These are phyloP conservation scores for Leptopilina myrica DNA, from an alignment of 2,888 invertebrate species.

Conservation along the genomic window DNA sequence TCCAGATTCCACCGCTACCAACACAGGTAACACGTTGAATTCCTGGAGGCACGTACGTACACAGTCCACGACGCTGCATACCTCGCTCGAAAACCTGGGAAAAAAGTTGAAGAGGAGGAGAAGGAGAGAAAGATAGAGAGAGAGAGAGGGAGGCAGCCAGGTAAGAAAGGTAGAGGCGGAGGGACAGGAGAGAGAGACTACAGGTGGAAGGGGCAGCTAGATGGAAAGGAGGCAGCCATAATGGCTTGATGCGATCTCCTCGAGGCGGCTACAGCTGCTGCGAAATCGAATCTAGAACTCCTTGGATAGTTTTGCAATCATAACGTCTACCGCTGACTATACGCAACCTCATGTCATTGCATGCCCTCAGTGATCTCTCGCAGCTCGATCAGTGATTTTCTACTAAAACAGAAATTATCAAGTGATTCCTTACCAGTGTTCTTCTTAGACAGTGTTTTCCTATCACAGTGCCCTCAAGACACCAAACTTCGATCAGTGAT, in stretches of 20 bases:
- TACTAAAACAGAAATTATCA: too few species aligned
- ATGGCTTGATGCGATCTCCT: slow-evolving; percentile 69
- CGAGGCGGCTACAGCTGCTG: slow-evolving; percentile 71
- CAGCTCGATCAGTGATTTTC: neutral
- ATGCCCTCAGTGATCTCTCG: neutral
- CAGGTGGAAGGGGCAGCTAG: slow-evolving; percentile 49
- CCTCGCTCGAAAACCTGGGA: slow-evolving; percentile 53
- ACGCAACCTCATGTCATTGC: slow-evolving; percentile 19
- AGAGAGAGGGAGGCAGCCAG: slow-evolving; percentile 18
- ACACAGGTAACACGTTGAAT: slow-evolving; percentile 55
- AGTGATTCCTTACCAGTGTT: too few species aligned
- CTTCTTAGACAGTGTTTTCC: too few species aligned
- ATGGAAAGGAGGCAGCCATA: slow-evolving; percentile 61
- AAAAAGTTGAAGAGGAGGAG: slow-evolving; percentile 51
- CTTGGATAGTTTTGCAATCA: slow-evolving; percentile 54
- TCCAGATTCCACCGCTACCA: slow-evolving; percentile 67
- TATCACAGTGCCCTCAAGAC: neutral
- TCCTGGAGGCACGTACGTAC: slow-evolving; percentile 54
- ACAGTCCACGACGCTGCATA: slow-evolving; percentile 44
- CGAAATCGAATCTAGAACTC: slow-evolving; percentile 60
- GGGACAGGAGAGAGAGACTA: slow-evolving; percentile 44
- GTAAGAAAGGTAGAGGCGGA: slow-evolving; percentile 43
- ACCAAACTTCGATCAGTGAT: too few species aligned
- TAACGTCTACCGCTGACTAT: neutral
- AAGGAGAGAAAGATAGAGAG: slow-evolving; percentile 48